Conservation (phyloP, 2,888 invertebrate species). For the Bembecia ichneumoniformis region DNA sequence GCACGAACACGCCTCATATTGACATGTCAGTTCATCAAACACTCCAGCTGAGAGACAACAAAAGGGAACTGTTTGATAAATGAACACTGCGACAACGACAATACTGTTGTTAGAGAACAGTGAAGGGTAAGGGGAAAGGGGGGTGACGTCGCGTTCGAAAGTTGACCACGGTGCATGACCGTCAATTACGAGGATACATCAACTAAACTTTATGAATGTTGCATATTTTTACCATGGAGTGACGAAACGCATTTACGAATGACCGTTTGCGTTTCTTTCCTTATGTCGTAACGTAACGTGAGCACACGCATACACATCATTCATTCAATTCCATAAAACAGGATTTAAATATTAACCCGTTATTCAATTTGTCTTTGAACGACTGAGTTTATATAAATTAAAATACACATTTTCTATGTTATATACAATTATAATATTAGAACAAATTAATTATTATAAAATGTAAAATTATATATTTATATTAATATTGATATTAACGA, state of each 20-base stretch:
- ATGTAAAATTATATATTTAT: too few relatives aligned
- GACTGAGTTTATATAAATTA: too few relatives aligned
- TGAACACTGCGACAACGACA: conserved; percentile 18
- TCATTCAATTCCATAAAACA: too few relatives aligned
- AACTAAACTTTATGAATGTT: background rate
- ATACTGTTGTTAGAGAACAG: conserved; percentile 8
- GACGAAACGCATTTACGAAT: background rate
- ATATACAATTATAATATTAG: too few relatives aligned
- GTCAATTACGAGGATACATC: background rate
- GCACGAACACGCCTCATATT: too few relatives aligned
- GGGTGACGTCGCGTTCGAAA: conserved; percentile 10
- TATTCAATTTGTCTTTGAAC: too few relatives aligned
- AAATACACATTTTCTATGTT: too few relatives aligned
- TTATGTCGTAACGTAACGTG: background rate
- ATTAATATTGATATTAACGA: too few relatives aligned
- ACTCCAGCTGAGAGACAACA: conserved; percentile 16
- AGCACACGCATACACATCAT: background rate
- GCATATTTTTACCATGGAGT: background rate
- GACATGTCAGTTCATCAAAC: conserved; percentile 13
- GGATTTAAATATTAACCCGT: too few relatives aligned
- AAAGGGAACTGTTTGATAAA: conserved; percentile 24
- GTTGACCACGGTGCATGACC: conserved; percentile 10
- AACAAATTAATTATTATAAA: too few relatives aligned
- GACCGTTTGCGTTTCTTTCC: background rate
- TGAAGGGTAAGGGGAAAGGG: background rate